Evolutionary conservation across 2,888 invertebrate genomes (phyloP), one percentile per base, ranked within the genome.

Genomic region (Meteorus cinctellus): DNA sequence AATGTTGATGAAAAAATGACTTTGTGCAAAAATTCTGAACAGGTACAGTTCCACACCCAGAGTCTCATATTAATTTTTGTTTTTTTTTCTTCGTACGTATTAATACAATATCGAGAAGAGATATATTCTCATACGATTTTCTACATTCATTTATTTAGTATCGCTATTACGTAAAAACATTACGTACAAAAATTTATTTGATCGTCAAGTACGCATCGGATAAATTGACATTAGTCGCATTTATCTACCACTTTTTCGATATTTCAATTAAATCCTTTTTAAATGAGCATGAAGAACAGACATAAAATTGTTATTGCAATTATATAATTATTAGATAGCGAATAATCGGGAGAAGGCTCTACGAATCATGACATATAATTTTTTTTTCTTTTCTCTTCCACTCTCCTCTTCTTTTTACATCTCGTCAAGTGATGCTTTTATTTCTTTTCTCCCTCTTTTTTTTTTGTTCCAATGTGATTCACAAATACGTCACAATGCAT

Each of bases 131-230:
- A 29, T 70, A 55, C 55, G 55, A 55, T 34, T 48, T 55, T n/a
- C 36, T 62, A 71, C 55, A 62, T 62, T 48, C 8, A 62, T 65
- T 72, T 29, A 63, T 65, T 65, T 51, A 24, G 19, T 19, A 63
- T 63, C 48, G 48, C 45, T 48, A 29, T 72, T 29, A 48, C 45
- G 67, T 66, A 66, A 59, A 63, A 59, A 48, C 27, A 67, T 76
- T 72, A 76, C 76, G 71, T 68, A 72, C 66, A 72, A 68, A 72
- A 55, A 67, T 67, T 55, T 66, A 55, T 75, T 67, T 76, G 76
- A 76, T 76, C 76, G 76, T 76, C 76, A 60, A 72, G 72, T 76
- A 76, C 76, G 76, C 72, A 76, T 76, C 72, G 67, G 59, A 74
- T 68, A 76, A 76, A 76, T 76, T 76, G 76, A 76, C 76, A 72